These are phyloP conservation scores for Trematomus bernacchii DNA, from an alignment of 2,797 vertebrate genomes.

Conservation along the genomic window DNA sequence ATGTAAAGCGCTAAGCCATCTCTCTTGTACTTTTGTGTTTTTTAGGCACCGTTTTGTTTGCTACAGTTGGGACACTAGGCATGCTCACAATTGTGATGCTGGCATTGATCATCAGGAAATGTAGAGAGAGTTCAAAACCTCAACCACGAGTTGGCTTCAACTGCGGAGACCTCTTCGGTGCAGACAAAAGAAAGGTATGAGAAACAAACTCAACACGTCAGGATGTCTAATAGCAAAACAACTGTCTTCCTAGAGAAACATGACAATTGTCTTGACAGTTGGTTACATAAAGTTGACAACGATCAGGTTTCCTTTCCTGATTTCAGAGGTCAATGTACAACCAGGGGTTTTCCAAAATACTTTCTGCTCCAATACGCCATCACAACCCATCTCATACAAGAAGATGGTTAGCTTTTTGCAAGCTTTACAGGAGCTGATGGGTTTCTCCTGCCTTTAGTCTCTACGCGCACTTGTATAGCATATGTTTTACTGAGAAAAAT, in stretches of 20 bases:
- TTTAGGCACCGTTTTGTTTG: slow-evolving; percentile 37
- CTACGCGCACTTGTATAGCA: neutral
- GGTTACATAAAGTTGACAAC: neutral
- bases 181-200: slow-evolving; percentile 38
- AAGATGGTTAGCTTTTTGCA: neutral
- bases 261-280: neutral
- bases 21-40: slow-evolving; percentile 1
- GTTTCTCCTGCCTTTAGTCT: neutral
- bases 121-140: slow-evolving; percentile 13
- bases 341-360: slow-evolving; percentile 26
- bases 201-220: neutral
- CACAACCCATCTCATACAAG: neutral
- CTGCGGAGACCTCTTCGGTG: neutral
- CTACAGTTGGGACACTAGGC: neutral
- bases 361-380: no score
- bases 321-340: slow-evolving; percentile 8
- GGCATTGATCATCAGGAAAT: slow-evolving; percentile 27
- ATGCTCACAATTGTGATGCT: slow-evolving; percentile 21
- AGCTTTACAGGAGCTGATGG: neutral
- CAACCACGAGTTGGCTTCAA: slow-evolving; percentile 3
- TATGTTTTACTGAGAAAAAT: neutral
- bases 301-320: slow-evolving; percentile 25
- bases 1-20: neutral
- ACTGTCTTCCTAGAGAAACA: neutral
- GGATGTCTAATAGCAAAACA: neutral